Percentiles rank a stretch among this genome's conserved stretches.
These are phyloP conservation scores for Linepithema humile DNA, from an alignment of 1,140 invertebrate species.

Conservation along the genomic window DNA sequence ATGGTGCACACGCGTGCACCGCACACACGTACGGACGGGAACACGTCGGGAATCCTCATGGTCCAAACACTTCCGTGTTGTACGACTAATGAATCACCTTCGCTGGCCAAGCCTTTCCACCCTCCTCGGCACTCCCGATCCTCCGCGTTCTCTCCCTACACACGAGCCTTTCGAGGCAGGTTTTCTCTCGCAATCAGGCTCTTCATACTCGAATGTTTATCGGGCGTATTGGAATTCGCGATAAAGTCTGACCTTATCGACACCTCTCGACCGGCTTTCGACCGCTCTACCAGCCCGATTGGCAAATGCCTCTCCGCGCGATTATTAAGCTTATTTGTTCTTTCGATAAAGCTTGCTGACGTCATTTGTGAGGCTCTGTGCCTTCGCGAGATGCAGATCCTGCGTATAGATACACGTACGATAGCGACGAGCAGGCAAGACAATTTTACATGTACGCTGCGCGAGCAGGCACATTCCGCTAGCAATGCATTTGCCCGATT, in stretches of 20 bases:
- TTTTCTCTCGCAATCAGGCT: slow-evolving; percentile 53
- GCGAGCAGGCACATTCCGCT: background rate
- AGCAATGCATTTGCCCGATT: background rate
- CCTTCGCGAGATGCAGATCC: slow-evolving; percentile 8
- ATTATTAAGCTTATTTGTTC: slow-evolving; percentile 55
- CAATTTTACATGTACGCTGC: slow-evolving; percentile 2
- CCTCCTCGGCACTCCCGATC: slow-evolving; percentile 46
- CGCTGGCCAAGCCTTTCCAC: slow-evolving; percentile 68
- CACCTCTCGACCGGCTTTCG: slow-evolving; percentile 47
- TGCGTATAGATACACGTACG: slow-evolving; percentile 4
- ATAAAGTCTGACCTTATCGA: slow-evolving; percentile 62
- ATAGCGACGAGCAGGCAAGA: background rate
- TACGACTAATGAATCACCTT: slow-evolving; percentile 84
- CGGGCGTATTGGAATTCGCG: slow-evolving; percentile 53
- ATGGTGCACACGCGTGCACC: slow-evolving; percentile 8
- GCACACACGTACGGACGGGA: slow-evolving; percentile 16
- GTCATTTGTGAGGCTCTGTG: background rate
- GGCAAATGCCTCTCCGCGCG: background rate
- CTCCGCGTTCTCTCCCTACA: slow-evolving; percentile 4
- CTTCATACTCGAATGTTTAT: slow-evolving; percentile 62
- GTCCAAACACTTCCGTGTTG: slow-evolving; percentile 82
- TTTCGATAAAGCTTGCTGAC: slow-evolving; percentile 32
- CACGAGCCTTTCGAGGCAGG: slow-evolving; percentile 38
- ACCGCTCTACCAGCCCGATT: slow-evolving; percentile 24
- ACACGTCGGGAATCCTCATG: slow-evolving; percentile 68